A percentile compares a stretch with the other conserved stretches of the same genome.
phyloP scores from a whole-genome alignment of 2,888 invertebrate species.

The Timema cristinae region DNA sequence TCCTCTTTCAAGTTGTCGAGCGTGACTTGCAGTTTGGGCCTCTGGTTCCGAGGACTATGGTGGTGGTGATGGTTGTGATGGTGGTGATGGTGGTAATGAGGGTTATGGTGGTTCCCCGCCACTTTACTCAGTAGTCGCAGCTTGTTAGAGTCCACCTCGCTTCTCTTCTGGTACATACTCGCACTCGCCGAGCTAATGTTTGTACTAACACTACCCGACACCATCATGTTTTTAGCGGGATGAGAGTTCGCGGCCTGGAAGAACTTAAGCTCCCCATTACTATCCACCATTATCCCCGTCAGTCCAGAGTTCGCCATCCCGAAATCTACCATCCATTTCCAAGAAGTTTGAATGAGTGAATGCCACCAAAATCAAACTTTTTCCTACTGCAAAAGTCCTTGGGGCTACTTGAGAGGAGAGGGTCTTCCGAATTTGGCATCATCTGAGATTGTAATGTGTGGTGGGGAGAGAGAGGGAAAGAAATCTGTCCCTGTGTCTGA shows the following conservation, averaged over 20 bases:
- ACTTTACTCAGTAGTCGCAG: conserved; percentile 41
- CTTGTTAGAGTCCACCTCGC: conserved; percentile 38
- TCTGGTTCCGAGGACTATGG: conserved; percentile 38
- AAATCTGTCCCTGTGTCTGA: conserved; percentile 43
- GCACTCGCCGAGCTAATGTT: conserved; percentile 6
- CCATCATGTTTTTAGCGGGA: conserved; percentile 22
- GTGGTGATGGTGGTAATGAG: conserved; percentile 39
- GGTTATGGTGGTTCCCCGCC: conserved; percentile 39
- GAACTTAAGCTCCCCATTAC: conserved; percentile 58
- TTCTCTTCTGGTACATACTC: conserved; percentile 24
- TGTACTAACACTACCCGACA: conserved; percentile 14
- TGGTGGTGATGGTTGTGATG: conserved; percentile 39
- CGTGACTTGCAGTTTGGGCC: conserved; percentile 40
- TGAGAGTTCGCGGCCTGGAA: conserved; percentile 51
- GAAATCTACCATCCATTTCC: conserved; percentile 53
- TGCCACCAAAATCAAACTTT: conserved; percentile 38
- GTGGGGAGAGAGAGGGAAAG: conserved; percentile 45
- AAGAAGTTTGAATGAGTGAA: conserved; percentile 54
- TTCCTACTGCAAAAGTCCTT: conserved; percentile 58
- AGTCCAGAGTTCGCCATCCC: conserved; percentile 52
- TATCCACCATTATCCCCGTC: conserved; percentile 57
- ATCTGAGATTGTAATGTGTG: conserved; percentile 69
- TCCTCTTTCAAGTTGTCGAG: conserved; percentile 55
- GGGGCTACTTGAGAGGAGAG: conserved; percentile 75
- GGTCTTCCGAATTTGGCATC: conserved; percentile 86